Base-by-base conservation (phyloP, 2,113 vertebrate genomes). In the Ceyx cyanopectus region DNA sequence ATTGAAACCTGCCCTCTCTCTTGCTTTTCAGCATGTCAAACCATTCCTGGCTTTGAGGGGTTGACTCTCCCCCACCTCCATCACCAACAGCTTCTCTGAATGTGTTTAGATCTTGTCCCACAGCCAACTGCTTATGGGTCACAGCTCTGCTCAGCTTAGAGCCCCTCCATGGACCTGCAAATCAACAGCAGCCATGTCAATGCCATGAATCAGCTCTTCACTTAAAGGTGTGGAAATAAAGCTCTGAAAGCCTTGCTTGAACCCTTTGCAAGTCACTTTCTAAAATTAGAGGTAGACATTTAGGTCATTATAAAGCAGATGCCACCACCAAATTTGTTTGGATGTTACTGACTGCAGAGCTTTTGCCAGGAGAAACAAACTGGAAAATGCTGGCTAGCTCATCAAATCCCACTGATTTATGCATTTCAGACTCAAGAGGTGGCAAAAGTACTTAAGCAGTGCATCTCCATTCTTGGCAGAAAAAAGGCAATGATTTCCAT, bases 361-460 rank as follows among this genome's bases (percentile, higher is more conserved):
- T 85, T 67, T 2, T 91, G 95, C 95, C 95, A 96, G 85, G 9
- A 82, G 94, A 95, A 96, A 96, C 81, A 94, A 91, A 85, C 92
- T 85, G 91, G 87, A 74, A 74, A 96, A 92, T 50, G 68, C 65
- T 96, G 94, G 60, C 76, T n/a, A 23, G 67, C 56, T 80, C 72
- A 15, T 58, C 68, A 48, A 58, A 53, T 48, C 75, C 56, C 63
- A 13, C 87, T 92, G 89, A 80, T 91, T 87, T 80, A 89, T 92
- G 92, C 58, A 48, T 53, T 67, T 80, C 1, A 0, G 67, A 48
- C 60, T 81, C 18, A 48, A 89, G 43, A 70, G 0, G 67, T 37
- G 73, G 92, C 81, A 91, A 92, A 87, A 70, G 78, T 60, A 80
- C 80, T 83, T 18, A 22, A 91, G 63, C 0, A 37, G 63, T 24